A percentile compares a stretch with the other conserved stretches of the same genome.
Evolutionary conservation across 2,888 invertebrate genomes (phyloP).

Genomic region (Gymnoscelis rufifasciata): DNA sequence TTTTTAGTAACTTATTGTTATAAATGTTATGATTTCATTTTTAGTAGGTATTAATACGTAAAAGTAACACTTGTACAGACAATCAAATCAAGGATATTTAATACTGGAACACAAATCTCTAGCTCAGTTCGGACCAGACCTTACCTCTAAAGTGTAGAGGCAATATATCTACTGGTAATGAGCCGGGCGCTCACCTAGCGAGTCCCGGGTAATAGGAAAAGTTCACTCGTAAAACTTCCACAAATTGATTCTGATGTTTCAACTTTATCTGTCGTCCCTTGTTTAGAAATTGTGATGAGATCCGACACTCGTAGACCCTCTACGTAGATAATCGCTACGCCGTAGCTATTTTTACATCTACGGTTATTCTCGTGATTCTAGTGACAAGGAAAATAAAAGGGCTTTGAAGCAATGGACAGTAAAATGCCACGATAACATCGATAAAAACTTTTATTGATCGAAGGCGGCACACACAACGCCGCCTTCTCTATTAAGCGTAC

Average conservation of each 20-base stretch:
- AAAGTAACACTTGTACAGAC: too few relatives aligned
- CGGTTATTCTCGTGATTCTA: not conserved
- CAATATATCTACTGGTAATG: not conserved
- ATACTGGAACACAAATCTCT: too few relatives aligned
- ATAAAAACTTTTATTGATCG: slow-evolving; percentile 77
- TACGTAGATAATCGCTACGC: slow-evolving; percentile 27
- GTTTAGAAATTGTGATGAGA: slow-evolving; percentile 29
- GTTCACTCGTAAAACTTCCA: slow-evolving; percentile 46
- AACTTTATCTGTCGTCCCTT: slow-evolving; percentile 35
- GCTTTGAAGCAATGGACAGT: slow-evolving; percentile 8
- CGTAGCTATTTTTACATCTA: slow-evolving; percentile 10
- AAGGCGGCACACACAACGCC: slow-evolving; percentile 59
- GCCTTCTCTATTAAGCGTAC: slow-evolving; percentile 73
- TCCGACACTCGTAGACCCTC: slow-evolving; percentile 1
- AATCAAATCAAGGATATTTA: too few relatives aligned
- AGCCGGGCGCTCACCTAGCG: slow-evolving; percentile 30
- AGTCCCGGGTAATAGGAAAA: slow-evolving; percentile 49
- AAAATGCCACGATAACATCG: slow-evolving; percentile 59
- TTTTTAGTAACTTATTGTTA: too few relatives aligned
- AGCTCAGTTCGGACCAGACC: too few relatives aligned
- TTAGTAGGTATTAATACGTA: too few relatives aligned
- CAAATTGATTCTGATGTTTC: slow-evolving; percentile 45
- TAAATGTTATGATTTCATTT: too few relatives aligned
- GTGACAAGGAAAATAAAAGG: slow-evolving; percentile 6
- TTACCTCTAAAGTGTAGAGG: too few relatives aligned